phyloP scores from a whole-genome alignment of 1,140 invertebrate species.

The Eriosoma lanigerum region DNA sequence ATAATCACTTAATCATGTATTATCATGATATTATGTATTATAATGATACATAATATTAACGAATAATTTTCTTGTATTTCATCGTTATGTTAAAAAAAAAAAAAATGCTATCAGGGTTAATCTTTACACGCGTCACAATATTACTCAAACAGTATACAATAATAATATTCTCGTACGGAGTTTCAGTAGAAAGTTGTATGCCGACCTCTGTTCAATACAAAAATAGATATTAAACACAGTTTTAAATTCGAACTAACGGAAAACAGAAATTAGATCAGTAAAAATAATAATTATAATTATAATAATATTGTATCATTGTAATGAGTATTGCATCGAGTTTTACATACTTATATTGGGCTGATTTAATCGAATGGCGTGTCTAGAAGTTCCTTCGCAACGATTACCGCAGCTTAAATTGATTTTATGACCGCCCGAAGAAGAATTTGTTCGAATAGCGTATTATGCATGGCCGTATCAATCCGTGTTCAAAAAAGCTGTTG shows the following conservation, averaged over 20 bases:
- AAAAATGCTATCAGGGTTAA: background rate
- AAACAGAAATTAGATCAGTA: background rate
- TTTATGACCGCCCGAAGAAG: constrained; percentile 23
- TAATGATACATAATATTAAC: no score
- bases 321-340: background rate
- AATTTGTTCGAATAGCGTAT: background rate
- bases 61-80: background rate
- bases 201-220: constrained; percentile 13
- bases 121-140: no score
- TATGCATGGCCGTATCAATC: background rate
- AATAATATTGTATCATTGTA: background rate
- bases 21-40: no score
- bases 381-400: background rate
- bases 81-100: background rate
- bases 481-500: constrained; percentile 23
- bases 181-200: constrained; percentile 30
- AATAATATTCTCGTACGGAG: background rate
- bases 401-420: constrained; percentile 15
- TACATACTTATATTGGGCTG: constrained; percentile 1
- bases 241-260: background rate
- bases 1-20: no score
- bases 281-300: background rate
- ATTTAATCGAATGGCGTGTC: background rate
- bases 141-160: background rate
- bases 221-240: background rate